Conservation (phyloP, 2,797 vertebrate genomes). For the Notolabrus celidotus region DNA sequence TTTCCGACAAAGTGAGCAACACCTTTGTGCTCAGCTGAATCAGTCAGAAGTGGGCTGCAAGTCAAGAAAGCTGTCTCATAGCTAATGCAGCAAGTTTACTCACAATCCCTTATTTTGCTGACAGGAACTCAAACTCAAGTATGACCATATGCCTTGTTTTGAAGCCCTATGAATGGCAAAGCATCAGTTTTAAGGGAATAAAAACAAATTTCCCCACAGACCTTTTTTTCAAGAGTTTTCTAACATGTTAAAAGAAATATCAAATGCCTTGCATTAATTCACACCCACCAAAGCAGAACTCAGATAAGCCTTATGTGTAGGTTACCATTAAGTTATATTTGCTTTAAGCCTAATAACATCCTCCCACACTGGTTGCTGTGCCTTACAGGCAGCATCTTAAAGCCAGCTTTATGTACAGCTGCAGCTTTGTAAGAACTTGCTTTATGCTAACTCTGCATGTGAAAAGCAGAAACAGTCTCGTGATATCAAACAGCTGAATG, state of each 20-base stretch:
- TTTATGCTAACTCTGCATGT: not conserved
- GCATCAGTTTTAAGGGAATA: not conserved
- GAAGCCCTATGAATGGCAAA: not conserved
- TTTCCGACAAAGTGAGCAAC: not conserved
- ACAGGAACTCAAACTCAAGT: too few relatives aligned
- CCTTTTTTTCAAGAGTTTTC: not conserved
- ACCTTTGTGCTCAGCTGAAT: constrained; percentile 2
- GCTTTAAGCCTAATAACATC: not conserved
- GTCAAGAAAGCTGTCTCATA: not conserved
- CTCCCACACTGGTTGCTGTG: not conserved
- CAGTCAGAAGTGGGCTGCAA: not conserved
- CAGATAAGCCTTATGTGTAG: not conserved
- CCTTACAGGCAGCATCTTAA: not conserved
- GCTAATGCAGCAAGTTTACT: not conserved
- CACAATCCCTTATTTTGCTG: not conserved
- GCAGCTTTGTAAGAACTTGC: too few relatives aligned
- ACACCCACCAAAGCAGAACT: not conserved
- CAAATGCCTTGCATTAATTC: not conserved
- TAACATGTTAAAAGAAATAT: not conserved
- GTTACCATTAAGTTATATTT: not conserved
- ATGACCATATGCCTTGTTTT: not conserved
- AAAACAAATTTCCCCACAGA: not conserved
- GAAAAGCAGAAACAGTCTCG: too few relatives aligned
- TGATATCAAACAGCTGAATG: too few relatives aligned
- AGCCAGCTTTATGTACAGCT: not conserved